A percentile compares a stretch with the other conserved stretches of the same genome.
Conservation (phyloP, 2,888 invertebrate species). For the Beris morrisii region DNA sequence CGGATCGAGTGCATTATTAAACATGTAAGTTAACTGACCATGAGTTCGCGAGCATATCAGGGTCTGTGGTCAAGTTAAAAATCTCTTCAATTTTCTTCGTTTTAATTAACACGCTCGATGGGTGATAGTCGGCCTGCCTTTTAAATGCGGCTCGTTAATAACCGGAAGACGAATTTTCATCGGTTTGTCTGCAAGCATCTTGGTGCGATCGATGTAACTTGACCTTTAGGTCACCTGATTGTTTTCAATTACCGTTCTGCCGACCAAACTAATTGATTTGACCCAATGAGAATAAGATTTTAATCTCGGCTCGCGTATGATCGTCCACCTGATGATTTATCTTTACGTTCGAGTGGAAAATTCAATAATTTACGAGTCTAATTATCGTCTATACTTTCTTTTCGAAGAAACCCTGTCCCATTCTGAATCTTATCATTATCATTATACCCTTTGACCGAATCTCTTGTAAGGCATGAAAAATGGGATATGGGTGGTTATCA, state of each 20-base stretch:
- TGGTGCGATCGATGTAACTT: conserved; percentile 3
- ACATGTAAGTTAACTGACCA: too few relatives aligned
- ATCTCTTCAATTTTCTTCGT: conserved; percentile 18
- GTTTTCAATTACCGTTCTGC: not conserved
- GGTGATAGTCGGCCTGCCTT: not conserved
- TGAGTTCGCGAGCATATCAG: not conserved
- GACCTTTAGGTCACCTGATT: not conserved
- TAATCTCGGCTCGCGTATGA: not conserved
- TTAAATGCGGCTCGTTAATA: conserved; percentile 5
- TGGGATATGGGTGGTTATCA: not conserved
- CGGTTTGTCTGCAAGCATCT: not conserved
- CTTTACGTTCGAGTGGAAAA: not conserved
- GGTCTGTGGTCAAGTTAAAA: conserved; percentile 13
- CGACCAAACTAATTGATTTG: not conserved
- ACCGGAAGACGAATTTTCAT: not conserved
- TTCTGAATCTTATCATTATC: not conserved
- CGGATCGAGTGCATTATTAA: conserved; percentile 8
- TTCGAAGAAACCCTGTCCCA: not conserved
- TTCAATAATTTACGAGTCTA: not conserved
- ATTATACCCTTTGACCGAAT: not conserved
- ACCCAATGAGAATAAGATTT: not conserved
- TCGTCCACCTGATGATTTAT: not conserved
- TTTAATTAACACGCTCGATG: conserved; percentile 26
- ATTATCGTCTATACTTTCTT: not conserved
- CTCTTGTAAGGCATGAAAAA: not conserved